Evolutionary conservation across 2,797 vertebrate species (phyloP), one percentile per base, ranked within the genome.

Genomic region (Hypotaenidia philippensis): DNA sequence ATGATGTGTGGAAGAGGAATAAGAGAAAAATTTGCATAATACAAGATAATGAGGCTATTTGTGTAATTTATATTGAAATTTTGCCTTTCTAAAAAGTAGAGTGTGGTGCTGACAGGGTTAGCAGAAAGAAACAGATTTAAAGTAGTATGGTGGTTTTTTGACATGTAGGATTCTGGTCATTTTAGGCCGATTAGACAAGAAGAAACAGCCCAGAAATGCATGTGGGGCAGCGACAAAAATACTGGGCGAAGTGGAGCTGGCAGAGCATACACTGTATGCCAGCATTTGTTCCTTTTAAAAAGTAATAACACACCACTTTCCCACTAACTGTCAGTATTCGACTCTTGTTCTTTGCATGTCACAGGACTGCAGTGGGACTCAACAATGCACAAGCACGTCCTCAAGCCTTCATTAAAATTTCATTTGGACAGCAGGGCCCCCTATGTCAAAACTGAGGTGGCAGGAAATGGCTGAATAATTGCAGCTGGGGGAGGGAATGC

Each of bases 401-500:
- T 94, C 41, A 83, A 90, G 47, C 74, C 57, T 95, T 97, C 94
- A 95, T 97, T 96, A 97, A 96, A 96, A 93, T 95, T 94, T 92
- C 55, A 96, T 95, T 96, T 96, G 84, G 69, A 93, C 87, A 93
- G 84, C 90, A 94, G 83, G 87, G 69, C 74, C 59, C 57, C 52
- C 93, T 92, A 25, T 86, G 80, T 89, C 83, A 95, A 91, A 96
- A 96, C 92, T 71, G 75, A 91, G 75, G 71, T 87, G 80, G 80
- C 65, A 92, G 83, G 50, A 93, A 91, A 92, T 81, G 38, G 63
- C 41, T 94, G 74, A 85, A 87, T 92, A 97, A 93, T 95, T 92
- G 68, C 65, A 72, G 26, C 4, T 80, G 32, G 44, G 47, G 70
- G 55, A 70, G 38, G 12, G n/a, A 83, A 76, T 65, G 59, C 0